These are phyloP conservation scores for Catotricha subobsoleta DNA, from an alignment of 2,888 invertebrate genomes.

Conservation along the genomic window DNA sequence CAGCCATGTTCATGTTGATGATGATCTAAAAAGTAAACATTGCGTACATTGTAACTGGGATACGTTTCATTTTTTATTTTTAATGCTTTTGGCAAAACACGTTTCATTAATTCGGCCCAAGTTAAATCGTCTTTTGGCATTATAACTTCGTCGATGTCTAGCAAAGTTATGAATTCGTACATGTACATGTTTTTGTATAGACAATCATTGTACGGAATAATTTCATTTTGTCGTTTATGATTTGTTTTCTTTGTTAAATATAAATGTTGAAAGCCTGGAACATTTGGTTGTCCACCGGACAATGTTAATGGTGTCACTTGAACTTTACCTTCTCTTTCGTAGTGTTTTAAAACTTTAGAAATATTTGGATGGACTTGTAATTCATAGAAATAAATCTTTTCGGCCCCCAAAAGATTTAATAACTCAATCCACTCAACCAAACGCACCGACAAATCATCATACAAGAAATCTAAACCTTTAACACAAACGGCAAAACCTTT, in stretches of 20 bases:
- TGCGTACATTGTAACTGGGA: slow-evolving; percentile 66
- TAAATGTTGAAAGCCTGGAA: slow-evolving; percentile 72
- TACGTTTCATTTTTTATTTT: slow-evolving; percentile 40
- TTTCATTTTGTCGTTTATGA: slow-evolving; percentile 85
- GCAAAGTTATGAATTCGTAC: slow-evolving; percentile 74
- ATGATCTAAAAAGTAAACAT: slow-evolving; percentile 84
- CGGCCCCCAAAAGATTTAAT: slow-evolving; percentile 67
- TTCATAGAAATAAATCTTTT: slow-evolving; percentile 81
- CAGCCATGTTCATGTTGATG: slow-evolving; percentile 60
- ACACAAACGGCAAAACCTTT: slow-evolving; percentile 84
- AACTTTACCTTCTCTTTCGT: slow-evolving; percentile 45
- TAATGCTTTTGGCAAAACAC: slow-evolving; percentile 47
- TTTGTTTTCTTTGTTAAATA: slow-evolving; percentile 81
- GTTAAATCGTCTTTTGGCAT: slow-evolving; percentile 60
- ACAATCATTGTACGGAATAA: slow-evolving; percentile 93
- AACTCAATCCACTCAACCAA: slow-evolving; percentile 91
- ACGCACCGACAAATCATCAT: slow-evolving; percentile 76
- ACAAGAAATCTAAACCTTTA: slow-evolving; percentile 81
- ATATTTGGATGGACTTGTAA: slow-evolving; percentile 85
- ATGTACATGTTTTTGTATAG: slow-evolving; percentile 80
- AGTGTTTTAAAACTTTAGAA: slow-evolving; percentile 52
- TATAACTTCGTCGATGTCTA: slow-evolving; percentile 89
- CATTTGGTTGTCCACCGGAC: slow-evolving; percentile 79
- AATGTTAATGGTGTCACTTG: slow-evolving; percentile 65
- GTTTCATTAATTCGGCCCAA: slow-evolving; percentile 64